These are phyloP conservation scores for Altica lythri DNA, from an alignment of 2,888 invertebrate species.

Conservation along the genomic window DNA sequence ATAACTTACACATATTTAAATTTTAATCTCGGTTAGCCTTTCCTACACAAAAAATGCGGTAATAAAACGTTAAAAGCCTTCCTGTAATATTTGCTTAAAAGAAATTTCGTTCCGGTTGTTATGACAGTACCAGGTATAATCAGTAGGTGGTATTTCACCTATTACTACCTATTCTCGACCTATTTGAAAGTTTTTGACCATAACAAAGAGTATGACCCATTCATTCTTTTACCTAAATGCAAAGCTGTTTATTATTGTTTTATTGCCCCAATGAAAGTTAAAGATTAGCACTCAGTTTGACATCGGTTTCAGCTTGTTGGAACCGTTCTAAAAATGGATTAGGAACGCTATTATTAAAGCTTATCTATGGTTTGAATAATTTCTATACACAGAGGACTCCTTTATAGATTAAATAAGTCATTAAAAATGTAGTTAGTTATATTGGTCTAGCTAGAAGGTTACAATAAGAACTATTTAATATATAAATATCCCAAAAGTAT, in stretches of 20 bases:
- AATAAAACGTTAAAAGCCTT: no score
- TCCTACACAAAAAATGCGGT: no score
- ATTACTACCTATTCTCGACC: no score
- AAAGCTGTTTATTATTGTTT: constrained; percentile 6
- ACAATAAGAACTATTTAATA: no score
- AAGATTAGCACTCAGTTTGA: not conserved
- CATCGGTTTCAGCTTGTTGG: not conserved
- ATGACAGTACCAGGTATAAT: no score
- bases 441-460: no score
- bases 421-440: not conserved
- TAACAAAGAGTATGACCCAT: not conserved
- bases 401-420: not conserved
- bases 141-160: no score
- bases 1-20: no score
- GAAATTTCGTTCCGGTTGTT: no score
- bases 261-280: not conserved
- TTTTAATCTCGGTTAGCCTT: no score
- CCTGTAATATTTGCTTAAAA: no score
- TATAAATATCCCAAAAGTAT: no score
- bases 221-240: constrained; percentile 8
- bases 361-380: not conserved
- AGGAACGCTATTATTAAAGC: not conserved
- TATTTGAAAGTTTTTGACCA: not conserved
- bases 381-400: not conserved
- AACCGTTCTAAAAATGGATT: not conserved